Evolutionary conservation across 2,888 invertebrate species (phyloP).

Genomic region (Ophion slaviceki): DNA sequence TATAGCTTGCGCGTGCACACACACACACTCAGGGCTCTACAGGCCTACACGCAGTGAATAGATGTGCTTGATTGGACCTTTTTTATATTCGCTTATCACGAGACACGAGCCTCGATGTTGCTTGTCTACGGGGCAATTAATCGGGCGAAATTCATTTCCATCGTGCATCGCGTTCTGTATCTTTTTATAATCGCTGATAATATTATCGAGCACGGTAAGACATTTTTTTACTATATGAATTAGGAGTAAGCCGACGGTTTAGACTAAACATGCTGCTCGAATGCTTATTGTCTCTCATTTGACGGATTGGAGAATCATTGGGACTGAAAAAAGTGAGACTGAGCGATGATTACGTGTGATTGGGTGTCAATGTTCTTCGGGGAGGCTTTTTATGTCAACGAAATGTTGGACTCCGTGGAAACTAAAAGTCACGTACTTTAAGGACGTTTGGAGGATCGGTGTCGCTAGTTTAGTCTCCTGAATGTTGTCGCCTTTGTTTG

Average conservation of each 20-base stretch:
- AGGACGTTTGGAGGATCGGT: neutral
- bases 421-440: conserved; percentile 20
- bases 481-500: neutral
- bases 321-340: neutral
- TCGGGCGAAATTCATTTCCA: conserved; percentile 32
- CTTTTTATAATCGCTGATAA: conserved; percentile 7
- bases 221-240: conserved; percentile 28
- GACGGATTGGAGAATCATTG: conserved; percentile 13
- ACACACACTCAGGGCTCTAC: neutral
- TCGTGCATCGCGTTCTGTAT: conserved; percentile 1
- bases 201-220: conserved; percentile 24
- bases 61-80: conserved; percentile 21
- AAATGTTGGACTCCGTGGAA: neutral
- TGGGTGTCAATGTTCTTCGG: neutral
- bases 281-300: neutral
- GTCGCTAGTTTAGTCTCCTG: neutral
- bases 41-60: neutral
- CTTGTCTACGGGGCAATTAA: conserved; percentile 45
- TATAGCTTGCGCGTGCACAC: neutral
- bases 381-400: neutral
- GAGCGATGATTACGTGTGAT: neutral
- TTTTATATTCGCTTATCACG: conserved; percentile 30
- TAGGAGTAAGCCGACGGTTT: conserved; percentile 20
- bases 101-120: conserved; percentile 18
- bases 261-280: conserved; percentile 18